Conservation (phyloP, 2,797 vertebrate species). For the Coracias cyanogaster region DNA sequence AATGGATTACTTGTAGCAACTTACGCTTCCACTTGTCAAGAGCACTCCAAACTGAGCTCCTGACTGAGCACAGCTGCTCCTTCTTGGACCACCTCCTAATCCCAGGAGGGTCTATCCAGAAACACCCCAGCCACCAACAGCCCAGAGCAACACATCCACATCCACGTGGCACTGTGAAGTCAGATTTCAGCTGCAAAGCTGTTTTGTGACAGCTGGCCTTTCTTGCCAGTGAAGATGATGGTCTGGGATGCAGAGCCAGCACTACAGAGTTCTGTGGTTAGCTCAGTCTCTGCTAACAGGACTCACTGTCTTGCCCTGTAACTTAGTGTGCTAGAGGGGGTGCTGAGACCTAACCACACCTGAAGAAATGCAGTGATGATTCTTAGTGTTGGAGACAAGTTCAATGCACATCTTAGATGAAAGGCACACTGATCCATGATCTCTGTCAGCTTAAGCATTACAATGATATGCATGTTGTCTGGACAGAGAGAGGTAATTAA, state of each 20-base stretch:
- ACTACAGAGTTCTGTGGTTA: background rate
- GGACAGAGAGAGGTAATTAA: background rate
- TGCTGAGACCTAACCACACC: background rate
- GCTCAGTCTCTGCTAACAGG: background rate
- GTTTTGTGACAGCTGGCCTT: rapidly evolving
- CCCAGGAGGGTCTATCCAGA: background rate
- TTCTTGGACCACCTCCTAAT: background rate
- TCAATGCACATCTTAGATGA: background rate
- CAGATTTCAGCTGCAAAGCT: background rate
- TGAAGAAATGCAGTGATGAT: background rate
- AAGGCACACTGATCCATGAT: background rate
- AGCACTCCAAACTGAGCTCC: background rate
- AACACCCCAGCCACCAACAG: background rate
- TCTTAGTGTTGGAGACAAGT: background rate
- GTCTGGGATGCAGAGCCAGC: background rate
- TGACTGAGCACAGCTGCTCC: background rate
- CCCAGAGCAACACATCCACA: background rate
- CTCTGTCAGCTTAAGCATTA: background rate
- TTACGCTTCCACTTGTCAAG: background rate
- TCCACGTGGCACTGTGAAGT: background rate
- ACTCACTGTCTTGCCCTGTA: background rate
- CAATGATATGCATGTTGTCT: background rate
- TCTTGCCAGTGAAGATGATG: background rate
- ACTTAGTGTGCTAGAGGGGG: background rate
- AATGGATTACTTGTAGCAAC: background rate